Evolutionary conservation across 92 coral and sea anemone species (phyloP).

Genomic region (Chrysogorgia sp.): DNA sequence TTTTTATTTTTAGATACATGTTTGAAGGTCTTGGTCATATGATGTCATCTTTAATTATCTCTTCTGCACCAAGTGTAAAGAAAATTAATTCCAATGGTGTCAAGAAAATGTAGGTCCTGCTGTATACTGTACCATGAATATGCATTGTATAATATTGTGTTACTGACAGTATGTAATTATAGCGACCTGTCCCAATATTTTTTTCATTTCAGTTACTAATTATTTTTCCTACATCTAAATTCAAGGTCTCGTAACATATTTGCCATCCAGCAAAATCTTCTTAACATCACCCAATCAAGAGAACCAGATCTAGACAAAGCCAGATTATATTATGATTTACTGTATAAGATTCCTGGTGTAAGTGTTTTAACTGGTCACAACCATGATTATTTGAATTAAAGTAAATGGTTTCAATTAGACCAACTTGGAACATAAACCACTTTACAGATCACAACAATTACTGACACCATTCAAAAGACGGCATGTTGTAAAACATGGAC

Average conservation of each 20-base stretch:
- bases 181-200: too few species aligned
- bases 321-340: constrained; percentile 88
- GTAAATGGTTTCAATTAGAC: too few species aligned
- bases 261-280: constrained; percentile 93
- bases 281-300: constrained; percentile 93
- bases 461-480: too few species aligned
- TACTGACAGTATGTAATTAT: too few species aligned
- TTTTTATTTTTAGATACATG: constrained; percentile 66
- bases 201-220: too few species aligned
- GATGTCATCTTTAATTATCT: constrained; percentile 87
- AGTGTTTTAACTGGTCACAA: constrained; percentile 39
- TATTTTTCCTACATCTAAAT: too few species aligned
- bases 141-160: too few species aligned
- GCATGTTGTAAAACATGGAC: too few species aligned
- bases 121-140: neutral
- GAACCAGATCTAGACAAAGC: constrained; percentile 97
- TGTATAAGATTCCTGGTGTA: constrained; percentile 92
- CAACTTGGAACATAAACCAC: too few species aligned
- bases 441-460: too few species aligned
- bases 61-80: constrained; percentile 82
- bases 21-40: constrained; percentile 99
- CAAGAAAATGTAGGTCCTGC: constrained; percentile 85
- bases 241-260: constrained; percentile 95
- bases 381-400: too few species aligned
- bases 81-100: constrained; percentile 95